phyloP scores from a whole-genome alignment of 1,140 invertebrate genomes.

The Drosophila burlai region DNA sequence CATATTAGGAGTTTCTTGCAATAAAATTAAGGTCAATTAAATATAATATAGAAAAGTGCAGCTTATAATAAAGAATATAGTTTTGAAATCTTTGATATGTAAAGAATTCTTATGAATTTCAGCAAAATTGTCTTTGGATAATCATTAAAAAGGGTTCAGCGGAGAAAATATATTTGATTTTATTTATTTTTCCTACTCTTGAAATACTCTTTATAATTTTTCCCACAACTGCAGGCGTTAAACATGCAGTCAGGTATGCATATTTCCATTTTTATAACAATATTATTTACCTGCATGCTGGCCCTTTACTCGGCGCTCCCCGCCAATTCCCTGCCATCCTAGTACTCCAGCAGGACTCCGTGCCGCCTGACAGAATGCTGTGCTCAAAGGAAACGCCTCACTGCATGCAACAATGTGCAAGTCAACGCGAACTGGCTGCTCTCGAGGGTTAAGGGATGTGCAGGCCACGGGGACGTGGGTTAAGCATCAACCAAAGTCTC shows the following conservation, averaged over 20 bases:
- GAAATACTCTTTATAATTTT: neutral
- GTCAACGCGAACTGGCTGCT: slow-evolving; percentile 61
- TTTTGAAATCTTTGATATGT: neutral
- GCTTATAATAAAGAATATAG: no score
- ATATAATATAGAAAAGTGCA: neutral
- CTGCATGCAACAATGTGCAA: slow-evolving; percentile 77
- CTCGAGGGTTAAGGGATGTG: slow-evolving; percentile 13
- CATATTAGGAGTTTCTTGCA: neutral
- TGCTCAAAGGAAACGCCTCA: slow-evolving; percentile 72
- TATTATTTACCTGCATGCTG: slow-evolving; percentile 63
- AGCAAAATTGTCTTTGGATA: neutral
- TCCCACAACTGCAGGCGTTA: neutral
- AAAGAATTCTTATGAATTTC: neutral
- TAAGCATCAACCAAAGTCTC: slow-evolving; percentile 22
- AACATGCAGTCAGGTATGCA: slow-evolving; percentile 15
- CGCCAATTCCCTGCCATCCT: slow-evolving; percentile 20
- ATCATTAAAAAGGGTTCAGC: neutral
- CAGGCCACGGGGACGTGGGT: slow-evolving; percentile 12
- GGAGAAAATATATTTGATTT: neutral
- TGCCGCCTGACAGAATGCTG: slow-evolving; percentile 53
- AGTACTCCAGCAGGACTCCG: slow-evolving; percentile 41
- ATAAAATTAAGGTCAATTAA: neutral
- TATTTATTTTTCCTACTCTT: neutral
- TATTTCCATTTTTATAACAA: slow-evolving; percentile 51
- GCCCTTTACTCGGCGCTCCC: slow-evolving; percentile 47